Evolutionary conservation across 2,888 invertebrate genomes (phyloP).

Genomic region (Scaeva pyrastri): DNA sequence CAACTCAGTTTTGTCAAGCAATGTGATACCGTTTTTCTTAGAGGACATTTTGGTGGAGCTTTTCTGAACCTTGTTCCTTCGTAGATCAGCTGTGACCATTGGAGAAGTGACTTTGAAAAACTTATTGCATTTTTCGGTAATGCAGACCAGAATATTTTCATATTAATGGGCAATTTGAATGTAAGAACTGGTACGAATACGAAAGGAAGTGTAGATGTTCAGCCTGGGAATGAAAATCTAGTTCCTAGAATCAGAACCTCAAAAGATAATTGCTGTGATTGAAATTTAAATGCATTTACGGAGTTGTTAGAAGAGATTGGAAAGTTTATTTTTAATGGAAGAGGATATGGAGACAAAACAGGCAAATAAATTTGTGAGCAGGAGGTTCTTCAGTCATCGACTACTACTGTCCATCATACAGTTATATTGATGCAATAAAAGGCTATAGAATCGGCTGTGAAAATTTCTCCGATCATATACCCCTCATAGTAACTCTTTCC

Average conservation of each 20-base stretch:
- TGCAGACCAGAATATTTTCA: neutral
- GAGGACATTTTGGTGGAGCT: constrained; percentile 4
- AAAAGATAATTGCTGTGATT: constrained; percentile 7
- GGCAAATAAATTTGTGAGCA: no score
- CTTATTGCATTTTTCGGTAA: neutral
- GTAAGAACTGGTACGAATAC: neutral
- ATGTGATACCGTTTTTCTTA: neutral
- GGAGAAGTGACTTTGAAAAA: neutral
- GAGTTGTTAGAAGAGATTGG: constrained; percentile 9
- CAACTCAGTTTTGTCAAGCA: neutral
- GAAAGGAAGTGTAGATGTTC: no score
- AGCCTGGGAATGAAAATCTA: no score
- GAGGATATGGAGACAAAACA: neutral
- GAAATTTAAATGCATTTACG: neutral
- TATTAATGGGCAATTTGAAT: neutral
- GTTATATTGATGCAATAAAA: neutral
- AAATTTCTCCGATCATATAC: constrained; percentile 20
- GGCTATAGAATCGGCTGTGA: no score
- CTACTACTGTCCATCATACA: neutral
- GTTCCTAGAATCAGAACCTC: no score
- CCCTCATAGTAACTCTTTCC: constrained; percentile 5
- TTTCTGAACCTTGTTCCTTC: neutral
- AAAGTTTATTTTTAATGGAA: constrained; percentile 4
- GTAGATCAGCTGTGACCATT: constrained; percentile 4
- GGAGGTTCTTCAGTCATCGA: neutral